Base-by-base conservation (phyloP, 2,113 vertebrate genomes). In the Rhabdornis inornatus region DNA sequence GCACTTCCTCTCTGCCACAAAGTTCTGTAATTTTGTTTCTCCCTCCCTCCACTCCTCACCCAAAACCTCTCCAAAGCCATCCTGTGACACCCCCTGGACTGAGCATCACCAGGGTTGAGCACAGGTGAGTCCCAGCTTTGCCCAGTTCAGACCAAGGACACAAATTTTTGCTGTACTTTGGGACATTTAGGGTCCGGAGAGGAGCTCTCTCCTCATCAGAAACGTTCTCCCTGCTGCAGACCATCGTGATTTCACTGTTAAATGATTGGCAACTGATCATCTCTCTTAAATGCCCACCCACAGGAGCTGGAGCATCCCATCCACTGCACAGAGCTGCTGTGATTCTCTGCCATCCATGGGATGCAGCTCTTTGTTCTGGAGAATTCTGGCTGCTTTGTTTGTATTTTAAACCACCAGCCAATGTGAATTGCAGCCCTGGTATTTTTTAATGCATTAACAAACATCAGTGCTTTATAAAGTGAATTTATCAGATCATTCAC, bases 91-190 rank as follows among this genome's bases (percentile, higher is more conserved):
- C 7, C 6, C 47, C 30, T 13, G 55, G 1, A 21, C 45, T 50
- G 47, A 33, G 64, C 60, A 63, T 18, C 6, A 2, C 37, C 83
- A 45, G 56, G 37, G 25, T 15, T 3, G 1, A 47, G 19, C 60
- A 35, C 28, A 66, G 76, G 5, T 3, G 3, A 47, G 59, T 3
- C 40, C 27, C 27, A 45, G 3, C 5, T 71, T 55, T 15, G 55
- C 69, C 37, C 60, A 16, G 1, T 27, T 76, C 16, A 72, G 6
- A 35, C 2, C 39, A 19, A 64, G 22, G 25, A 63, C 37, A 45
- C 8, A 1, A 17, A 28, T 23, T 35, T 39, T 20, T 45, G 49
- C 61, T 8, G 1, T 0, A 0, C 18, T 88, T 4, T 13, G 19
- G 55, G 55, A 40, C 3, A 5, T 55, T 0, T 56, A 45, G 44